A percentile compares a stretch with the other conserved stretches of the same genome.
Conservation (phyloP, 2,888 invertebrate genomes). For the Pyrocoelia pectoralis region DNA sequence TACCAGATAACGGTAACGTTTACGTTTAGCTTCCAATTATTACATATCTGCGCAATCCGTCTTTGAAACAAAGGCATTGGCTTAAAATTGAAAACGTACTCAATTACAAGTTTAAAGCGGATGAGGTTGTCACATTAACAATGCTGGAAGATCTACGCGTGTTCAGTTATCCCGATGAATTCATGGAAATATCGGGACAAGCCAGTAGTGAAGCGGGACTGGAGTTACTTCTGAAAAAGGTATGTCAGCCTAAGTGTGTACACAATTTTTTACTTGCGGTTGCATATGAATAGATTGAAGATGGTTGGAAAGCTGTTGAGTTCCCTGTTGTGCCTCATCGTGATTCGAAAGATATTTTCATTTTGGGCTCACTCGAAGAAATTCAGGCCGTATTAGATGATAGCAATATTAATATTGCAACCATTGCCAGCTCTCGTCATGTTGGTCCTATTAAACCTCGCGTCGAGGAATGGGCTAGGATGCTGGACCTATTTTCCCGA, state of each 20-base stretch:
- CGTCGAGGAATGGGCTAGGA: slow-evolving; percentile 83
- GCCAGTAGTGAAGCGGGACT: slow-evolving; percentile 89
- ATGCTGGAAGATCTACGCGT: slow-evolving; percentile 76
- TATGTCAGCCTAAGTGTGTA: slow-evolving; percentile 44
- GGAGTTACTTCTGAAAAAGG: slow-evolving; percentile 81
- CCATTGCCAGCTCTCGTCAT: slow-evolving; percentile 85
- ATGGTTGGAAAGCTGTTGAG: slow-evolving; percentile 82
- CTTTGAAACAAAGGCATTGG: slow-evolving; percentile 84
- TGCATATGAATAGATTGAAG: slow-evolving; percentile 71
- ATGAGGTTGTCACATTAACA: slow-evolving; percentile 71
- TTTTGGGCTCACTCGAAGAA: slow-evolving; percentile 86
- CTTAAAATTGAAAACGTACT: slow-evolving; percentile 78
- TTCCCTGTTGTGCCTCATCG: slow-evolving; percentile 80
- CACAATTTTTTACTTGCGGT: neutral
- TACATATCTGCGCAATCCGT: slow-evolving; percentile 81
- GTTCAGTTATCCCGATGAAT: slow-evolving; percentile 74
- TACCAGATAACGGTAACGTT: too few species aligned
- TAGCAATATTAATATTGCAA: slow-evolving; percentile 84
- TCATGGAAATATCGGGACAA: slow-evolving; percentile 87
- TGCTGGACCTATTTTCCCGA: slow-evolving; percentile 79
- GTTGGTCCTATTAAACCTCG: slow-evolving; percentile 83
- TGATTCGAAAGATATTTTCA: slow-evolving; percentile 83
- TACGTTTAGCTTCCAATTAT: slow-evolving; percentile 72
- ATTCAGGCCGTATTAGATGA: slow-evolving; percentile 84
- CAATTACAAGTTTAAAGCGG: slow-evolving; percentile 75